Conservation (phyloP, 2,113 vertebrate genomes). For the Jacana jacana region DNA sequence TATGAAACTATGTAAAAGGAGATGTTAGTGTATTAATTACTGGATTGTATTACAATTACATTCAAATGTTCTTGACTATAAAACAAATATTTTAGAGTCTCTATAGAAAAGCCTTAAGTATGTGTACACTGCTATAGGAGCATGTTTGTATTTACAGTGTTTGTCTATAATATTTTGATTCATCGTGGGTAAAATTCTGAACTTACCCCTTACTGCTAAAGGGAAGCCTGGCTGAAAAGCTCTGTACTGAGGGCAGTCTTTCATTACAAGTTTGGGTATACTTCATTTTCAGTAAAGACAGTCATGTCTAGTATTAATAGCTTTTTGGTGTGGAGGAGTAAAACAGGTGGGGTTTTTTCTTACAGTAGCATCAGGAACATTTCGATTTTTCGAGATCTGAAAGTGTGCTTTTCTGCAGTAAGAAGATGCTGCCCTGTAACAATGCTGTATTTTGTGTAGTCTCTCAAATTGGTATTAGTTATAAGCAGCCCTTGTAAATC, state of each 20-base stretch:
- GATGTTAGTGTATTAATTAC: background rate
- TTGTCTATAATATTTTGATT: background rate
- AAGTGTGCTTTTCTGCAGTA: background rate
- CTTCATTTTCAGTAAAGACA: background rate
- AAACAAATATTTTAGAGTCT: background rate
- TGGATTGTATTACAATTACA: too few relatives aligned
- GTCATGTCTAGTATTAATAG: background rate
- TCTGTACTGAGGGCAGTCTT: background rate
- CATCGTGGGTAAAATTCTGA: background rate
- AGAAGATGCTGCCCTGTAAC: background rate
- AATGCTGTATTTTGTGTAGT: background rate
- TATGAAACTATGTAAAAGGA: background rate
- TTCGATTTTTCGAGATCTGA: background rate
- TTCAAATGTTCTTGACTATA: background rate
- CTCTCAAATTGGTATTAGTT: background rate
- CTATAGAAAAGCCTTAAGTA: background rate
- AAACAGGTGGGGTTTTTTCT: background rate
- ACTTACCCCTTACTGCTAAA: background rate
- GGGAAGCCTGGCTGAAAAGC: background rate
- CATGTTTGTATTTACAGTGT: background rate
- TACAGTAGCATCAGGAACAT: background rate
- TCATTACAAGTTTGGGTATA: background rate
- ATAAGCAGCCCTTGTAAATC: background rate
- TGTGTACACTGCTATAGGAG: background rate
- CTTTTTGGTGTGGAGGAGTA: background rate